Percentiles rank a stretch among this genome's conserved stretches.
These are phyloP conservation scores for Hemiprocne comata DNA, from an alignment of 2,113 vertebrate genomes.

Conservation along the genomic window DNA sequence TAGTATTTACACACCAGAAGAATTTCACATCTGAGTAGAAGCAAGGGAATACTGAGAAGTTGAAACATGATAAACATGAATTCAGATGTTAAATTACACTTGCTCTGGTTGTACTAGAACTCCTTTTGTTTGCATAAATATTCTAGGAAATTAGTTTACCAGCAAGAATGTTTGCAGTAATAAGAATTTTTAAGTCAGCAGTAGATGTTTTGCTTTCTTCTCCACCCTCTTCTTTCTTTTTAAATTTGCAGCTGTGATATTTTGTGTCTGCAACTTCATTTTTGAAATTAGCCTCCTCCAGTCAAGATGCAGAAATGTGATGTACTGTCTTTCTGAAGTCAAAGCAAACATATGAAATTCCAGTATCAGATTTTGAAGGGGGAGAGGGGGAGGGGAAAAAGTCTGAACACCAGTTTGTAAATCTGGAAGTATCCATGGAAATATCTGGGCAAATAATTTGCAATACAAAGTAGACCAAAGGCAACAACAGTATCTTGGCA, in stretches of 20 bases:
- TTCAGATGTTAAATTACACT: slow-evolving; percentile 57
- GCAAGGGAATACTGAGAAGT: slow-evolving; percentile 53
- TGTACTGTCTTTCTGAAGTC: background rate
- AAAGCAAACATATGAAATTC: background rate
- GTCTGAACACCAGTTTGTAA: background rate
- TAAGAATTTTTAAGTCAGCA: slow-evolving; percentile 32
- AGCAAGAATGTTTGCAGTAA: slow-evolving; percentile 38
- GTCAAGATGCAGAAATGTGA: background rate
- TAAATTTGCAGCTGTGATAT: slow-evolving; percentile 18
- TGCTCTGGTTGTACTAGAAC: slow-evolving; percentile 40
- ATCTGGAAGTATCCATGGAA: background rate
- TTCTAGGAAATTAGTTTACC: slow-evolving; percentile 46
- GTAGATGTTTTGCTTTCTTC: slow-evolving; percentile 31
- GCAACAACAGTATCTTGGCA: slow-evolving; percentile 30
- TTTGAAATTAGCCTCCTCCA: background rate
- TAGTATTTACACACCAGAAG: background rate
- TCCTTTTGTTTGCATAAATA: slow-evolving; percentile 64
- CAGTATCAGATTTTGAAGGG: background rate
- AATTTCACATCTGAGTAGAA: slow-evolving; percentile 27
- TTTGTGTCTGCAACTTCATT: background rate
- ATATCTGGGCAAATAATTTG: background rate
- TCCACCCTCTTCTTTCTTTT: slow-evolving; percentile 25
- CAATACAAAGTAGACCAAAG: background rate
- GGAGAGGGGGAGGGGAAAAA: background rate
- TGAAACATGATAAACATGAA: slow-evolving; percentile 59